Evolutionary conservation across 2,113 vertebrate species (phyloP), one percentile per base, ranked within the genome.

Genomic region (Macaca mulatta): DNA sequence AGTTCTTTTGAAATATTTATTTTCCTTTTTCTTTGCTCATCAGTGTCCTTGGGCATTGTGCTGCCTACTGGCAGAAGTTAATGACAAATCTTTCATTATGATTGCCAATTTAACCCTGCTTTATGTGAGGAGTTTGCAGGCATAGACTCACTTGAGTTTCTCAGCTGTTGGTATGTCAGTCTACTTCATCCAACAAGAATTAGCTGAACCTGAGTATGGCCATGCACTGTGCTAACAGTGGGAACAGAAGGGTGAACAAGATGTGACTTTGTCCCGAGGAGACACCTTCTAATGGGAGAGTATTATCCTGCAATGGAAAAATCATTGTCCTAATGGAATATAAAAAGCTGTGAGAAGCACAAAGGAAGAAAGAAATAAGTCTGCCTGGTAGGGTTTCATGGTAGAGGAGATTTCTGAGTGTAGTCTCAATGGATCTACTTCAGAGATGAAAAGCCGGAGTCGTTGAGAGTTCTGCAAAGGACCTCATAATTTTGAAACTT

Each of bases 401-500:
- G 83, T 59, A 35, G 52, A 59, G 50, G 20, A 27, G 50, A 40
- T 27, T 82, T 89, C 40, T 38, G 87, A 64, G 4, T 17, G 92
- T 88, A n/a, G 30, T 75, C 70, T 93, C 89, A 81, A 7, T 32
- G 80, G 32, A 77, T 43, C 45, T 18, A 92, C 69, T 90, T 88
- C 88, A 86, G 77, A 96, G 64, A 84, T 90, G 23, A 89, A 96
- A 96, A 81, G 20, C 52, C 38, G 27, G 93, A 50, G 35, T 78
- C 52, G 52, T 38, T 69, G n/a, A 61, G 43, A 81, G 38, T 90
- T 94, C 77, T 67, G 13, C 22, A 93, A 84, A 96, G 57, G 52
- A 52, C 30, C 55, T 91, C 59, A 35, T 92, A 70, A 93, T 88
- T 93, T 93, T 79, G 48, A 48, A 96, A 82, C 74, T 86, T 96